Percentiles rank a stretch among this genome's conserved stretches.
phyloP scores from a whole-genome alignment of 2,888 invertebrate species.

The Phoronis australis region DNA sequence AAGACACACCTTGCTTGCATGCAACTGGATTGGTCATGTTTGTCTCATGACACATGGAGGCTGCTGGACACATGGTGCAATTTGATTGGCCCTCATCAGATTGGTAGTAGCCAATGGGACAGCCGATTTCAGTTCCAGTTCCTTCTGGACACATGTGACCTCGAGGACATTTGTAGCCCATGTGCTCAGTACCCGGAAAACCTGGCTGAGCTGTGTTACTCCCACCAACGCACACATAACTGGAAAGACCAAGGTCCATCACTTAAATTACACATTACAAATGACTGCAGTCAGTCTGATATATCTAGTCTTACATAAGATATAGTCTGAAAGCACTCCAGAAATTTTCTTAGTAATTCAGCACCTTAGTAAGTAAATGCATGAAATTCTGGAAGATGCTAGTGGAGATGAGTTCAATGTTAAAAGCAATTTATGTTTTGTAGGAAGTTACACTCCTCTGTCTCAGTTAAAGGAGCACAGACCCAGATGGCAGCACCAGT shows the following conservation, averaged over 20 bases:
- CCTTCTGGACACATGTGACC: slow-evolving; percentile 44
- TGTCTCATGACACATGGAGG: slow-evolving; percentile 35
- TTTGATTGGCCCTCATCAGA: slow-evolving; percentile 31
- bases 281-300: no score
- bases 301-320: no score
- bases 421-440: no score
- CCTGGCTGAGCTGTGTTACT: slow-evolving; percentile 36
- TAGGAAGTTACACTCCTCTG: no score
- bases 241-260: no score
- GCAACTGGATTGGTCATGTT: slow-evolving; percentile 40
- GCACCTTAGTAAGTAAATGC: no score
- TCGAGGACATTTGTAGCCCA: slow-evolving; percentile 40
- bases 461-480: no score
- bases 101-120: slow-evolving; percentile 44
- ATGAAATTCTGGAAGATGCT: no score
- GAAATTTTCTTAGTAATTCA: no score
- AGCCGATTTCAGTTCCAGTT: slow-evolving; percentile 32
- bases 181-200: slow-evolving; percentile 18
- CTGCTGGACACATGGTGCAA: slow-evolving; percentile 39
- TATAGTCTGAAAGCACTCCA: no score
- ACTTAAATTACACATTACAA: background rate
- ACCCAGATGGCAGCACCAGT: no score
- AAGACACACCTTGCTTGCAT: slow-evolving; percentile 34
- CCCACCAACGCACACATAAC: slow-evolving; percentile 43
- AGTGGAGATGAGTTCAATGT: no score